Conservation (phyloP, 2,797 vertebrate genomes). For the Falco concolor region DNA sequence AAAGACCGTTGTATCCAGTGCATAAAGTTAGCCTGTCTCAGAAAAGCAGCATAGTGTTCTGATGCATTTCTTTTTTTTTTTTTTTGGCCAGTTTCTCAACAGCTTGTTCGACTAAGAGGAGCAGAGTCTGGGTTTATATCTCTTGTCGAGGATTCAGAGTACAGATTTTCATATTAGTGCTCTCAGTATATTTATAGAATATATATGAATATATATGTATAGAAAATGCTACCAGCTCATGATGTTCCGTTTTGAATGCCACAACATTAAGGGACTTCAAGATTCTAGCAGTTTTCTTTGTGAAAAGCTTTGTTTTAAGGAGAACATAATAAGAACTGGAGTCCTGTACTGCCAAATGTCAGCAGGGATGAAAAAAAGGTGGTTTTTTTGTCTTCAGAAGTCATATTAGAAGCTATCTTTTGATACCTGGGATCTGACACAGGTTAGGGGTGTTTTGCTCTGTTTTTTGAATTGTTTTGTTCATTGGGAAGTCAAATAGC, state of each 20-base stretch:
- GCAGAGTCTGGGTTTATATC: background rate
- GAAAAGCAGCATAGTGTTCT: background rate
- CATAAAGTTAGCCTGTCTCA: background rate
- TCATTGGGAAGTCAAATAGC: background rate
- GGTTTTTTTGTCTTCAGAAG: background rate
- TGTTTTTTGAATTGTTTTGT: background rate
- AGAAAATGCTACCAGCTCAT: background rate
- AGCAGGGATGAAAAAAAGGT: background rate
- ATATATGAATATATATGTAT: too few relatives aligned
- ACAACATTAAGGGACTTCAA: background rate
- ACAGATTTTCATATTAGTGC: background rate
- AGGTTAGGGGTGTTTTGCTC: background rate
- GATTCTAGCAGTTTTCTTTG: background rate
- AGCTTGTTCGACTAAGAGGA: background rate
- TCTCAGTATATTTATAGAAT: background rate
- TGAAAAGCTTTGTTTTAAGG: background rate
- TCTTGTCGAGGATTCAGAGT: background rate
- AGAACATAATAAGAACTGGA: accelerated
- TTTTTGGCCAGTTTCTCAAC: background rate
- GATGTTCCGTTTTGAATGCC: background rate
- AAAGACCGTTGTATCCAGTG: background rate
- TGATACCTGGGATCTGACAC: accelerated
- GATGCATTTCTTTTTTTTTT: background rate
- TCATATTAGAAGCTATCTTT: background rate
- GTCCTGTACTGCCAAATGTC: background rate